Base-by-base conservation (phyloP, 2,113 vertebrate species). In the Procavia capensis region DNA sequence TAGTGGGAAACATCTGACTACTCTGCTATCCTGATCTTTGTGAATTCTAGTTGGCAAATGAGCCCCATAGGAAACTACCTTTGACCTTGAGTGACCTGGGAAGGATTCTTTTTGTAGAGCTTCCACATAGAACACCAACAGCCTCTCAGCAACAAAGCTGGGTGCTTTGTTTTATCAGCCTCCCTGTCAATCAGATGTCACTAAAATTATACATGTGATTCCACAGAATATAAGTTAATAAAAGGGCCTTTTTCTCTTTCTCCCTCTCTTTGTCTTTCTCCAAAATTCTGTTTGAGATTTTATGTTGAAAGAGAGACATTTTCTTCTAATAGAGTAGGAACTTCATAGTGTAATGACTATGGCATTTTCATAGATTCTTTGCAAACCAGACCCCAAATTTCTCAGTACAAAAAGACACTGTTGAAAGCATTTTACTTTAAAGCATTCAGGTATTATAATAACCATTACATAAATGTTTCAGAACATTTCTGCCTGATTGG, bases 401-500 rank as follows among this genome's bases (percentile, higher is more conserved):
- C 59, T 85, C 89, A 34, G 89, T 74, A 94, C 90, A 96, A 83
- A 96, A 96, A 96, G 72, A 91, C 68, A 81, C 90, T 66, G n/a
- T 70, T 83, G 90, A 97, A 94, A 92, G 70, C 39, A 90, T 93
- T 96, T 31, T 93, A 59, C 76, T 98, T 96, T 87, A 97, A 97
- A 95, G 13, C 36, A 4, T 34, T 98, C 85, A 95, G 96, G 94
- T 97, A 97, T 61, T 97, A 89, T 93, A 98, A 93, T 97, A 98
- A 90, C 72, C 43, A 90, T 97, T 97, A 96, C 24, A 88, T 97
- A 93, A 96, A 96, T 93, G 94, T 97, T 97, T 98, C 90, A 97
- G 91, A 97, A 94, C 91, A 96, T 96, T 98, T 97, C 97, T 98
- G 97, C 95, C 97, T 98, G 98, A 98, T 98, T 98, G 96, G 96